A percentile compares a stretch with the other conserved stretches of the same genome.
phyloP scores from a whole-genome alignment of 2,797 vertebrate genomes.

The Oreonectes daqikongensis region DNA sequence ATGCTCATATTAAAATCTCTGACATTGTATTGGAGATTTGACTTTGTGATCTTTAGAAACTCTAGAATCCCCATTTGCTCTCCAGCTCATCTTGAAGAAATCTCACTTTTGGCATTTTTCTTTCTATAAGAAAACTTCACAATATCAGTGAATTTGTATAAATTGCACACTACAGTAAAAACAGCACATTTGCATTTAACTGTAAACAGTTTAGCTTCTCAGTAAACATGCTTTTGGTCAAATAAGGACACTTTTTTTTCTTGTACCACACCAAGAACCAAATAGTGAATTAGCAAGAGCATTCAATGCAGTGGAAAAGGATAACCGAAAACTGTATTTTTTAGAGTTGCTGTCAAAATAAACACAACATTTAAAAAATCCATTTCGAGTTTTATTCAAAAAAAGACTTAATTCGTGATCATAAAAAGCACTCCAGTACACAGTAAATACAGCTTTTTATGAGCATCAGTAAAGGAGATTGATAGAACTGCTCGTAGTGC shows the following conservation, averaged over 20 bases:
- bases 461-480: constrained; percentile 38
- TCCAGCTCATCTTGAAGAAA: no score
- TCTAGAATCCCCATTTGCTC: no score
- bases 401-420: neutral
- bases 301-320: neutral
- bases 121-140: no score
- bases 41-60: no score
- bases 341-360: neutral
- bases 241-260: neutral
- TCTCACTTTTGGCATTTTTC: neutral
- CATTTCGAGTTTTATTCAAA: constrained; percentile 14
- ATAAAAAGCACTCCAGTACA: constrained; percentile 12
- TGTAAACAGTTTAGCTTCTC: neutral
- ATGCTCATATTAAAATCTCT: no score
- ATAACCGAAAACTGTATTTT: neutral
- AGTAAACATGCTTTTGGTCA: neutral
- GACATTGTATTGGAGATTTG: no score
- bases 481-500: constrained; percentile 14
- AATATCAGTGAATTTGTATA: neutral
- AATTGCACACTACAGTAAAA: neutral
- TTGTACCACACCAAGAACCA: neutral
- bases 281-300: constrained; percentile 7
- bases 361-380: constrained; percentile 20
- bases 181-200: neutral
- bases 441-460: constrained; percentile 45